Conservation (phyloP, 2,113 vertebrate species). For the Xenopus borealis region DNA sequence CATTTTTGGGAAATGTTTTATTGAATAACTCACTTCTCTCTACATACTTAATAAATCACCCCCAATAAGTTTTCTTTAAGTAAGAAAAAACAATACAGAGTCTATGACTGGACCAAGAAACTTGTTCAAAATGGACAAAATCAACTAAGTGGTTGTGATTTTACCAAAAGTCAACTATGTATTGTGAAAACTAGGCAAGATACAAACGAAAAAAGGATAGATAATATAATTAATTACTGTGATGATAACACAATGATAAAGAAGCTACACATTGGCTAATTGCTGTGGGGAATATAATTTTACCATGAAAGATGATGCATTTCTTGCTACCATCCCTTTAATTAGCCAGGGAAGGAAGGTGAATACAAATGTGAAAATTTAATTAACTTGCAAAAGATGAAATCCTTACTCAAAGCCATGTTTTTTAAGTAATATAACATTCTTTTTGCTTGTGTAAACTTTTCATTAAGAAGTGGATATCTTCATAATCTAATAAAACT, state of each 20-base stretch:
- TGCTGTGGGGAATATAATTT: constrained; percentile 62
- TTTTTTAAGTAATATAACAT: constrained; percentile 72
- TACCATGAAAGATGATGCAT: constrained; percentile 55
- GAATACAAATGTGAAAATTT: constrained; percentile 70
- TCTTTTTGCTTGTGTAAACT: constrained; percentile 74
- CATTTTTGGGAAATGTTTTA: no score
- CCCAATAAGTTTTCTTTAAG: no score
- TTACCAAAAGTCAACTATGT: no score
- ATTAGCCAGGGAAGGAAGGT: constrained; percentile 56
- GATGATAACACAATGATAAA: constrained; percentile 58
- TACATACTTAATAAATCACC: no score
- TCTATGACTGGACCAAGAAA: no score
- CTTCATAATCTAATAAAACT: constrained; percentile 79
- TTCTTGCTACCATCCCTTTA: constrained; percentile 57
- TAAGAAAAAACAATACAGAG: no score
- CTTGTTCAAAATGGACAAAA: no score
- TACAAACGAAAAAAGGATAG: no score
- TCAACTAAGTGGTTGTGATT: no score
- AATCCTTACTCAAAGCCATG: constrained; percentile 61
- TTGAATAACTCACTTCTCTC: no score
- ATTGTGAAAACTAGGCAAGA: no score
- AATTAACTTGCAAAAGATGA: constrained; percentile 78
- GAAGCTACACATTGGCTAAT: constrained; percentile 51
- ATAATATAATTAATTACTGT: constrained; percentile 37
- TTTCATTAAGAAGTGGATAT: constrained; percentile 78